Evolutionary conservation across 2,113 vertebrate species (phyloP).

Genomic region (Nanger granti): DNA sequence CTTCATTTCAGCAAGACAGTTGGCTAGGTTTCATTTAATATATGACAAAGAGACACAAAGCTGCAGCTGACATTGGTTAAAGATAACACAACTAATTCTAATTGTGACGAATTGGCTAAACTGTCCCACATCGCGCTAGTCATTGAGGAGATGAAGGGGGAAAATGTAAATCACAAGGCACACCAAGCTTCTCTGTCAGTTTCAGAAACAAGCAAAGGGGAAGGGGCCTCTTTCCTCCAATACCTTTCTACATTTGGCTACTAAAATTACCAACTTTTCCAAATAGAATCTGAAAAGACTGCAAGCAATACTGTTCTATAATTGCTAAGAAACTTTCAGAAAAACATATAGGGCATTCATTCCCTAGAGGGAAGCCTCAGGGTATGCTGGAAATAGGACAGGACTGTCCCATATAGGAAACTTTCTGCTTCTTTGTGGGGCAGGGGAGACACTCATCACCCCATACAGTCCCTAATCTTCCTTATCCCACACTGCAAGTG

Average conservation of each 20-base stretch:
- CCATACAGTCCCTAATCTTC: neutral
- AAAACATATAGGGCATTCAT: neutral
- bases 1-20: neutral
- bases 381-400: too few relatives aligned
- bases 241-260: neutral
- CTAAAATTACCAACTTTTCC: neutral
- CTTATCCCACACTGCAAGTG: neutral
- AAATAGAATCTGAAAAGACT: neutral
- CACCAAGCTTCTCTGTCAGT: neutral
- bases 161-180: neutral
- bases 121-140: accelerated
- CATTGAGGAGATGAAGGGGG: neutral
- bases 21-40: neutral
- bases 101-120: neutral
- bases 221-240: neutral
- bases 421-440: neutral
- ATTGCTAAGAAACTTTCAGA: neutral
- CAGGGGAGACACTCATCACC: accelerated
- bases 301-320: too few relatives aligned
- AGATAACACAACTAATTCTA: neutral
- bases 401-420: neutral
- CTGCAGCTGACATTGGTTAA: neutral
- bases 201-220: neutral
- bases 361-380: neutral
- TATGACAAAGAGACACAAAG: neutral